Evolutionary conservation across 2,888 invertebrate species (phyloP).

Genomic region (Nesidiocoris tenuis): DNA sequence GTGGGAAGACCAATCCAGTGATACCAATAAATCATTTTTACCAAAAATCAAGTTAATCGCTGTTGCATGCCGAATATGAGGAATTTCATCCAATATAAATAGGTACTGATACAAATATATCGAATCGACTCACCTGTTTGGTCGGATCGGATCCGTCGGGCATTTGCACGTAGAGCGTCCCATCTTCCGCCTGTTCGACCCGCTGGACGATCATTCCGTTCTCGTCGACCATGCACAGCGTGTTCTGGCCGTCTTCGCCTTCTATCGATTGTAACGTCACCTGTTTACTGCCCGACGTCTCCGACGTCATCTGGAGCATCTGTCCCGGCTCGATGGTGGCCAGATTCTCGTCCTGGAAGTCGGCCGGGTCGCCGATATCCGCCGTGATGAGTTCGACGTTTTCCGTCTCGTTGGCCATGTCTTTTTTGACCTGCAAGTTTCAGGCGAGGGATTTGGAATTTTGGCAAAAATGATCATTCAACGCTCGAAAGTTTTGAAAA

Average conservation of each 20-base stretch:
- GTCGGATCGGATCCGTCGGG: slow-evolving; percentile 48
- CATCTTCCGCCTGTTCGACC: slow-evolving; percentile 50
- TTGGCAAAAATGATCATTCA: neutral
- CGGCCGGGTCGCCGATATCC: slow-evolving; percentile 46
- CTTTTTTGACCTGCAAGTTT: slow-evolving; percentile 26
- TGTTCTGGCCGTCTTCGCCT: slow-evolving; percentile 47
- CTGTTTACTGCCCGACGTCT: slow-evolving; percentile 9
- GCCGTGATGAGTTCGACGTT: slow-evolving; percentile 51
- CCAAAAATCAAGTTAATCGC: no score
- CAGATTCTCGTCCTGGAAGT: slow-evolving; percentile 21
- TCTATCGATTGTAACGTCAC: slow-evolving; percentile 47
- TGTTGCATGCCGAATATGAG: no score
- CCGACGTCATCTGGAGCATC: slow-evolving; percentile 40
- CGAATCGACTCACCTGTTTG: slow-evolving; percentile 50
- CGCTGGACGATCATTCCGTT: slow-evolving; percentile 50
- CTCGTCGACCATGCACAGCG: slow-evolving; percentile 50
- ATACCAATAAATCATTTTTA: no score
- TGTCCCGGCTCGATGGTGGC: slow-evolving; percentile 24
- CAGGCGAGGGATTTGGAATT: neutral
- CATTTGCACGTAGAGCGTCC: slow-evolving; percentile 50
- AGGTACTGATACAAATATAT: no score
- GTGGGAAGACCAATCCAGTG: no score
- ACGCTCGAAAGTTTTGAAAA: no score
- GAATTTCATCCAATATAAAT: no score
- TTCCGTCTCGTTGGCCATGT: slow-evolving; percentile 12